phyloP scores from a whole-genome alignment of 2,888 invertebrate genomes.

The Zhuqinia jingwanae region DNA sequence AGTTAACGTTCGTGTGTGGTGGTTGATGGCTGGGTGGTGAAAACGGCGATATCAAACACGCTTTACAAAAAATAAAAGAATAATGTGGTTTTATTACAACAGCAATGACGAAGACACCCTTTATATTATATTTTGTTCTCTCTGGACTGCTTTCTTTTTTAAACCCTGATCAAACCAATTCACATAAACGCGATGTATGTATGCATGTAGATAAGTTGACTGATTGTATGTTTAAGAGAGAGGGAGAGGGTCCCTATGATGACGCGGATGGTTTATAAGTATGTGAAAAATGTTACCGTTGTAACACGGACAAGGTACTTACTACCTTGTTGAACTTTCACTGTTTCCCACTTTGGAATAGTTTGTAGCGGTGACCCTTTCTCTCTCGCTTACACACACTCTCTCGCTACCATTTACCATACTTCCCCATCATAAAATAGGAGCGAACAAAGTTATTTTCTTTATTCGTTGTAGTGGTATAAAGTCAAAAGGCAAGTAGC shows the following conservation, averaged over 20 bases:
- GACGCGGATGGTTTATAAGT: neutral
- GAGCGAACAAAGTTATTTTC: slow-evolving; percentile 7
- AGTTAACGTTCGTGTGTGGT: neutral
- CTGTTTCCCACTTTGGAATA: neutral
- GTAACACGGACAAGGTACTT: neutral
- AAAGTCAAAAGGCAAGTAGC: neutral
- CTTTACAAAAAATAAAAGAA: neutral
- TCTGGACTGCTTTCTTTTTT: neutral
- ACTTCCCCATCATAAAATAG: neutral
- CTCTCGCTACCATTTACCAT: too few species aligned
- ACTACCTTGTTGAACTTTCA: neutral
- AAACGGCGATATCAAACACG: neutral
- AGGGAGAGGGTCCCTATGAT: neutral
- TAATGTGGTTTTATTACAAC: slow-evolving; percentile 18
- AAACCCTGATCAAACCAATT: neutral
- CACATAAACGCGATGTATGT: neutral
- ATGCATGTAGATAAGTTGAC: neutral
- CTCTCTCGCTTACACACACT: too few species aligned
- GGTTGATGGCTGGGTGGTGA: slow-evolving; percentile 5
- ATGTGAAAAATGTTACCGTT: neutral
- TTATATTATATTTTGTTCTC: slow-evolving; percentile 8
- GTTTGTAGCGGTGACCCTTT: neutral
- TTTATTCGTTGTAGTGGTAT: neutral
- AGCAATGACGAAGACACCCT: neutral
- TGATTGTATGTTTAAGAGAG: neutral